These are phyloP conservation scores for Hydrolagus affinis DNA, from an alignment of 2,113 vertebrate species.

Conservation along the genomic window DNA sequence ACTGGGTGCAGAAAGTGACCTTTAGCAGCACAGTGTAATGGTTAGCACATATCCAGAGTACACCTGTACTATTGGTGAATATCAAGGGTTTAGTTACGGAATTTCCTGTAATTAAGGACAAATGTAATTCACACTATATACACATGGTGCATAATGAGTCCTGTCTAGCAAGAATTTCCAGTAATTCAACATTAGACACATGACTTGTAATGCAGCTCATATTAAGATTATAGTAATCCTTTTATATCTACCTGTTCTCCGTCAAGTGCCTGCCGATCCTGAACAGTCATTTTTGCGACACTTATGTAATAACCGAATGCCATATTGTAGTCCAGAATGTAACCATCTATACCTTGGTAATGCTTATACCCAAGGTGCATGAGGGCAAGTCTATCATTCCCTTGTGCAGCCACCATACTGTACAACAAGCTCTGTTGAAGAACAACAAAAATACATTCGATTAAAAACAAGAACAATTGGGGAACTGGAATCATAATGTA, in stretches of 20 bases:
- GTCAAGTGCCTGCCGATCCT: slow-evolving; percentile 55
- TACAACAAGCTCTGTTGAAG: slow-evolving; percentile 73
- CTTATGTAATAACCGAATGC: slow-evolving; percentile 80
- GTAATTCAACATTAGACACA: not conserved
- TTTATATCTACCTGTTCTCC: slow-evolving; percentile 57
- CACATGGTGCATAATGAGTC: not conserved
- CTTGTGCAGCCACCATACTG: slow-evolving; percentile 74
- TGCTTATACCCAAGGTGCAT: slow-evolving; percentile 92
- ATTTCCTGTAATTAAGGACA: no score
- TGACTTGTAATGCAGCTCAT: not conserved
- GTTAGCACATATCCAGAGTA: no score
- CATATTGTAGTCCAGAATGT: slow-evolving; percentile 68
- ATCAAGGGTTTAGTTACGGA: no score
- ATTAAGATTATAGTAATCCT: no score
- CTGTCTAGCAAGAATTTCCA: not conserved
- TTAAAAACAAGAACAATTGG: not conserved
- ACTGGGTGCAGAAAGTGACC: no score
- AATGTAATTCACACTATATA: no score
- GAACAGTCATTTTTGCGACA: slow-evolving; percentile 62
- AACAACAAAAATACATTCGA: slow-evolving; percentile 31
- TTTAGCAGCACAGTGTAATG: no score
- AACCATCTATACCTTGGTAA: slow-evolving; percentile 71
- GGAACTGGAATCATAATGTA: not conserved
- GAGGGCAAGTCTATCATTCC: slow-evolving; percentile 67
- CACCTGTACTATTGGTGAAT: no score